Conservation (phyloP, 2,888 invertebrate genomes). For the Ophonus ardosiacus region DNA sequence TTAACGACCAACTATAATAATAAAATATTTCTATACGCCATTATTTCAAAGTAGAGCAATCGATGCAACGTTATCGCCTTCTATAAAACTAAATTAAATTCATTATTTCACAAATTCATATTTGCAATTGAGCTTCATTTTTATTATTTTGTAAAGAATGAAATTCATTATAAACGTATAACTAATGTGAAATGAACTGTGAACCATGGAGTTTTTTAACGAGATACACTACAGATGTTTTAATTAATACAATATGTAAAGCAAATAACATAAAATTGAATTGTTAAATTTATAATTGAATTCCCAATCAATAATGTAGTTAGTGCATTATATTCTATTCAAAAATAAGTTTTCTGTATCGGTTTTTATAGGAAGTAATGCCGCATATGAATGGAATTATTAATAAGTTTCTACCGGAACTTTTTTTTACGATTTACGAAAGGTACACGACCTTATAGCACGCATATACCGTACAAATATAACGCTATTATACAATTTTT, state of each 20-base stretch:
- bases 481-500: no score
- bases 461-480: no score
- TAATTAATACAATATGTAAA: constrained; percentile 17
- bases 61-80: neutral
- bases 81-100: neutral
- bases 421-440: no score
- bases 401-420: neutral
- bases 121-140: neutral
- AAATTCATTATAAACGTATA: constrained; percentile 5
- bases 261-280: constrained; percentile 6
- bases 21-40: constrained; percentile 11
- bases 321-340: neutral
- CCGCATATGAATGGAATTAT: neutral
- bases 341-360: neutral
- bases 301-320: neutral
- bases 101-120: neutral
- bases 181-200: neutral
- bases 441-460: no score
- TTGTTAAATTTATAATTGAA: constrained; percentile 29
- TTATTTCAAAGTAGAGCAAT: constrained; percentile 1
- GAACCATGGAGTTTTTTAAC: neutral
- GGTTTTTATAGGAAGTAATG: neutral
- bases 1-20: constrained; percentile 12
- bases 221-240: constrained; percentile 2
- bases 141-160: neutral